A percentile compares a stretch with the other conserved stretches of the same genome.
Evolutionary conservation across 2,113 vertebrate genomes (phyloP).

Genomic region (Lichenostomus cassidix): DNA sequence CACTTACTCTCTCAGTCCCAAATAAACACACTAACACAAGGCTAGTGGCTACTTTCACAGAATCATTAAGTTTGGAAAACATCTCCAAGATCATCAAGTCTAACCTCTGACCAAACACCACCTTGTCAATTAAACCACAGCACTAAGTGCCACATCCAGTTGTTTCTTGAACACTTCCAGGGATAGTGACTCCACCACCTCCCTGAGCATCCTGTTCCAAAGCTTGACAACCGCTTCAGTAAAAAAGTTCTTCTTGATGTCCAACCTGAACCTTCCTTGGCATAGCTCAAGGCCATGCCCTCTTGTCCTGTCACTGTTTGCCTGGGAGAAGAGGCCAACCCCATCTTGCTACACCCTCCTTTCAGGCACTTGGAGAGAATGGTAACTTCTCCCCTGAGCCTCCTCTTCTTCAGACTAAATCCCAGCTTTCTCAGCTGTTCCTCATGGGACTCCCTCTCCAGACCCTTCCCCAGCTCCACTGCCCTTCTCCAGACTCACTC

Average conservation of each 20-base stretch:
- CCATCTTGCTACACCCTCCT: neutral
- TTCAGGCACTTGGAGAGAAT: neutral
- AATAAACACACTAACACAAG: neutral
- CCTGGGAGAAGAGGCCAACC: neutral
- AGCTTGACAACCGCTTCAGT: neutral
- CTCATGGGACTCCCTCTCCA: neutral
- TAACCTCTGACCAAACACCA: neutral
- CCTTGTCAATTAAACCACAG: neutral
- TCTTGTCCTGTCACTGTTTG: neutral
- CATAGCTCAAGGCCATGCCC: neutral
- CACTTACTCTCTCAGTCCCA: neutral
- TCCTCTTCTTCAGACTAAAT: neutral
- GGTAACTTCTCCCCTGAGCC: neutral
- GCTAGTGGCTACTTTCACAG: neutral
- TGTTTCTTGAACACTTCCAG: neutral
- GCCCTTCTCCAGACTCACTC: fast-evolving
- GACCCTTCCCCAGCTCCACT: neutral
- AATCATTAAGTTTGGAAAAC: neutral
- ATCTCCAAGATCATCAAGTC: neutral
- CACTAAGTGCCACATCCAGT: neutral
- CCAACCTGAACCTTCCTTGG: neutral
- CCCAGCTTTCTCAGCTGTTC: neutral
- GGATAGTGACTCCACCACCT: neutral
- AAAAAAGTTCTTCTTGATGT: neutral
- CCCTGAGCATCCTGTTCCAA: neutral